Base-by-base conservation (phyloP, 2,113 vertebrate species). In the Coregonus clupeaformis region DNA sequence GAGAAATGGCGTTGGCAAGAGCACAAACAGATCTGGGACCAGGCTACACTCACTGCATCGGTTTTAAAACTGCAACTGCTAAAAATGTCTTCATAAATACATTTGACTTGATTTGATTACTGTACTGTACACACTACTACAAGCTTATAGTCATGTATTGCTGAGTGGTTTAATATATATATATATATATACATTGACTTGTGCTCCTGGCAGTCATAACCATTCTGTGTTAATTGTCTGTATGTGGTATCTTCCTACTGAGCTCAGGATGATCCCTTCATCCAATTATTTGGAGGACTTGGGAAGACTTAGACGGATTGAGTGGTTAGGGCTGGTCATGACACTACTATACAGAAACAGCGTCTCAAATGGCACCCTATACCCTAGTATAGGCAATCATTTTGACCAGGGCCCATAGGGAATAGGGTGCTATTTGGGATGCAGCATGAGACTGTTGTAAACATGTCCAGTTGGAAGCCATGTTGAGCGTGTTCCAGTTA, bases 171-270 rank as follows among this genome's bases (percentile, higher is more conserved):
- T 7, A 22, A 55, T 6, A 55, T 55, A 55, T 4, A 80, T 69
- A n/a, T 80, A 83, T 47, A 71, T 68, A 77, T 77, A 32, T 72
- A 80, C 74, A 80, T 75, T 77, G 68, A 74, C 78, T 30, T 82
- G 75, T 67, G 83, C 82, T 80, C 74, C 64, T 78, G 72, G 66
- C 80, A 78, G 75, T 24, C 65, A 80, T 82, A 82, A 71, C 68
- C 9, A 60, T 16, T 77, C 32, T 74, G 77, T 84, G 80, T 82
- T 85, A 86, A 88, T 86, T 75, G 84, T 81, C 77, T 81, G 86
- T 77, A 72, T 74, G 72, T 87, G 79, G 75, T 87, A 83, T 87
- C 85, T 91, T 85, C 80, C 73, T 80, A 83, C 78, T 83, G 83
- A 88, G 82, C 81, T 78, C 76, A 86, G 85, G 78, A 89, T 73